A percentile compares a stretch with the other conserved stretches of the same genome.
Evolutionary conservation across 2,888 invertebrate genomes (phyloP).

Genomic region (Heteromyza rotundicornis): DNA sequence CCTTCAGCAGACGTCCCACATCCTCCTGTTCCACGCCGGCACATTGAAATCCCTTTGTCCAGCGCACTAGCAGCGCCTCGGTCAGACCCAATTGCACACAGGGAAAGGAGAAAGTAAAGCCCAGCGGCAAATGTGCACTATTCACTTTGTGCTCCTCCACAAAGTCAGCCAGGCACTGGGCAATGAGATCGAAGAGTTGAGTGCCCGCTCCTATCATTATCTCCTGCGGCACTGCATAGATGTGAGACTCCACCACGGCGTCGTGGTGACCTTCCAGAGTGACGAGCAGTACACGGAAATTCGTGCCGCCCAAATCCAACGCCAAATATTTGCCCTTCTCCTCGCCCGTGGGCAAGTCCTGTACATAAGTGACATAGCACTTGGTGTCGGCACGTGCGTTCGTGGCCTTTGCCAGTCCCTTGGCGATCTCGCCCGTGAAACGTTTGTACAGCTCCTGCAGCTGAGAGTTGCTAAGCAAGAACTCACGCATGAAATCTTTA

Average conservation of each 20-base stretch:
- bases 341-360: slow-evolving; percentile 91
- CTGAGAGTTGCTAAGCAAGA: slow-evolving; percentile 79
- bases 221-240: slow-evolving; percentile 90
- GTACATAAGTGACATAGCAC: slow-evolving; percentile 94
- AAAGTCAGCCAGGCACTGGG: slow-evolving; percentile 88
- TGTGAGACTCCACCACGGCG: slow-evolving; percentile 93
- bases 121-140: slow-evolving; percentile 78
- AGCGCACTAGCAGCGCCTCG: slow-evolving; percentile 81
- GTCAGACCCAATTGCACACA: slow-evolving; percentile 85
- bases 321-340: slow-evolving; percentile 94
- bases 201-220: slow-evolving; percentile 91
- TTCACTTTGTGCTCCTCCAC: slow-evolving; percentile 80
- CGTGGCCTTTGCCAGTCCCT: slow-evolving; percentile 78
- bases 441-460: slow-evolving; percentile 76
- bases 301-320: slow-evolving; percentile 96
- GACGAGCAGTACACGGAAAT: slow-evolving; percentile 93
- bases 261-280: slow-evolving; percentile 78
- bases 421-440: slow-evolving; percentile 76
- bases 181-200: slow-evolving; percentile 92
- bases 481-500: slow-evolving; percentile 65
- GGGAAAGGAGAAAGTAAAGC: slow-evolving; percentile 97
- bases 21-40: slow-evolving; percentile 87
- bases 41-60: slow-evolving; percentile 97
- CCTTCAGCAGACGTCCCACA: slow-evolving; percentile 84
- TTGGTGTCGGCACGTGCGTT: slow-evolving; percentile 82